Conservation (phyloP, 2,888 invertebrate genomes). For the Drosophila longiperda region DNA sequence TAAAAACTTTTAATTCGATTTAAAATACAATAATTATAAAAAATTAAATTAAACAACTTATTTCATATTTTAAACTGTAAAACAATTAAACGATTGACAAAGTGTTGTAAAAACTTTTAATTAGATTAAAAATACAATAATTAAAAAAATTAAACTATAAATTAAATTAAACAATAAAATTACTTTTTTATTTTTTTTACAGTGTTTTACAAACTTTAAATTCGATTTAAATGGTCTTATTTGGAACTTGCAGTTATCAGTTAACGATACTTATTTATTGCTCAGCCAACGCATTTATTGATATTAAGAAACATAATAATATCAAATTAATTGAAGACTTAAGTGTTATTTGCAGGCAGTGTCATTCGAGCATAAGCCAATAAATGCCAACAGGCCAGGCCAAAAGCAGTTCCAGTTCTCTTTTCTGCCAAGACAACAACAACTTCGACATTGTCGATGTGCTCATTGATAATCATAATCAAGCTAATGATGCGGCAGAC, state of each 20-base stretch:
- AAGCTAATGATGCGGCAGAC: conserved; percentile 78
- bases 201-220: neutral
- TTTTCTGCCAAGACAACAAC: conserved; percentile 41
- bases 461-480: conserved; percentile 79
- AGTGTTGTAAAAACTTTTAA: too few species aligned
- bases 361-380: conserved; percentile 32
- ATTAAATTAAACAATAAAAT: neutral
- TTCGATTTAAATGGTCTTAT: neutral
- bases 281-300: neutral
- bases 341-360: conserved; percentile 14
- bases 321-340: neutral
- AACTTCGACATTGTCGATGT: conserved; percentile 52
- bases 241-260: neutral
- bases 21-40: too few species aligned
- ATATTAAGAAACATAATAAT: neutral
- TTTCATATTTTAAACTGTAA: too few species aligned
- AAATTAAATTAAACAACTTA: too few species aligned
- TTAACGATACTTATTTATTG: neutral
- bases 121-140: neutral
- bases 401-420: conserved; percentile 11
- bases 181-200: too few species aligned
- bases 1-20: too few species aligned
- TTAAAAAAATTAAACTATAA: neutral
- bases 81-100: too few species aligned
- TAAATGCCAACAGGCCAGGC: neutral